phyloP scores from a whole-genome alignment of 2,888 invertebrate species.

The Ctena decussata region DNA sequence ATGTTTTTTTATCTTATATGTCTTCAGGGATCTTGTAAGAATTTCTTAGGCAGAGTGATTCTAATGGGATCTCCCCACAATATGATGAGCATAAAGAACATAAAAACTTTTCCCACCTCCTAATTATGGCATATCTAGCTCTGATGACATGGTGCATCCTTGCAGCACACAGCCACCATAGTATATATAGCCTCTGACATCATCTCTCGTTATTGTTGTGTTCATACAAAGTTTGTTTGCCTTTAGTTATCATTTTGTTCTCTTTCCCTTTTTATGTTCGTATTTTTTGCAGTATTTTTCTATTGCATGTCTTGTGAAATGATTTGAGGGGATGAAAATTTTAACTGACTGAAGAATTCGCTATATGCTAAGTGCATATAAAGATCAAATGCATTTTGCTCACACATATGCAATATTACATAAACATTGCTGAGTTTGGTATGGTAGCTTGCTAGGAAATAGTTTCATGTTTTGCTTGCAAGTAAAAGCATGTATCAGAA shows the following conservation, averaged over 20 bases:
- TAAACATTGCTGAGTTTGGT: constrained; percentile 2
- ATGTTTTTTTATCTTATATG: too few relatives aligned
- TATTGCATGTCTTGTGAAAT: background rate
- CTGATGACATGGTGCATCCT: background rate
- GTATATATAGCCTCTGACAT: constrained; percentile 60
- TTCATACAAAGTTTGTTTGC: background rate
- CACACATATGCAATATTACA: too few relatives aligned
- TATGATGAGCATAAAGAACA: too few relatives aligned
- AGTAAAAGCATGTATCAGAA: constrained; percentile 7
- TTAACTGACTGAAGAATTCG: too few relatives aligned
- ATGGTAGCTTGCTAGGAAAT: constrained; percentile 12
- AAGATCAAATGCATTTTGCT: too few relatives aligned
- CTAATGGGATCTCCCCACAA: too few relatives aligned
- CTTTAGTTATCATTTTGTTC: constrained; percentile 3
- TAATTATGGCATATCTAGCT: background rate
- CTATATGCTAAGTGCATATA: too few relatives aligned
- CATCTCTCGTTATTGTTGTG: constrained; percentile 40
- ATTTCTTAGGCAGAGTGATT: too few relatives aligned
- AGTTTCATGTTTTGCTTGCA: constrained; percentile 11
- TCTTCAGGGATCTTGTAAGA: too few relatives aligned
- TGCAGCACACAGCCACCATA: constrained; percentile 62
- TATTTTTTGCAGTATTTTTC: background rate
- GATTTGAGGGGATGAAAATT: too few relatives aligned
- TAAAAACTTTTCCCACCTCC: too few relatives aligned
- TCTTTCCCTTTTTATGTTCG: background rate